Conservation (phyloP, 2,113 vertebrate genomes). For the Addax nasomaculatus region DNA sequence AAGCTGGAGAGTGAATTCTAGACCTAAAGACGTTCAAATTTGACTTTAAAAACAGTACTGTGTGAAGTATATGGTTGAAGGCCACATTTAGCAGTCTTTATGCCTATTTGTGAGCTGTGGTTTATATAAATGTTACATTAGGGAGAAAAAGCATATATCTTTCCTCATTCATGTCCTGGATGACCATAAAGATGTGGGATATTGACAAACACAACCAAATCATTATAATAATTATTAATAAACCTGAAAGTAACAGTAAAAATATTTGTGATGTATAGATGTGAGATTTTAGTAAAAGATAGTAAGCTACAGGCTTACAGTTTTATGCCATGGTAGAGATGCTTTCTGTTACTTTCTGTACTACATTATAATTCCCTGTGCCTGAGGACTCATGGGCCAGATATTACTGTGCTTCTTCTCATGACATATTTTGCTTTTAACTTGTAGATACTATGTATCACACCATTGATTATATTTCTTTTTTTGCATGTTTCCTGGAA, state of each 20-base stretch:
- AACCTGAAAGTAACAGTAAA: not conserved
- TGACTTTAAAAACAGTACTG: not conserved
- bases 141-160: not conserved
- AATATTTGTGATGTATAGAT: not conserved
- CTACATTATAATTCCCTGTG: not conserved
- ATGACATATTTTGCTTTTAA: not conserved
- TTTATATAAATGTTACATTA: not conserved
- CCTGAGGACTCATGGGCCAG: not conserved
- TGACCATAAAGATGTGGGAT: not conserved
- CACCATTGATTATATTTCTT: not conserved
- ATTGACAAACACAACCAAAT: not conserved
- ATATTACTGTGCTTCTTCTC: not conserved
- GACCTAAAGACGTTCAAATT: not conserved
- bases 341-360: not conserved
- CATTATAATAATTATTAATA: not conserved
- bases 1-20: not conserved
- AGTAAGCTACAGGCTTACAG: not conserved
- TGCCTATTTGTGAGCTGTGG: not conserved
- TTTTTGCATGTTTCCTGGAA: not conserved
- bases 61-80: not conserved
- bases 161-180: not conserved
- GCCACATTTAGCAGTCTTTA: not conserved
- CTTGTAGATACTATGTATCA: not conserved
- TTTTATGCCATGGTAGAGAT: not conserved
- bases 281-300: not conserved